Conservation (phyloP, 2,797 vertebrate genomes). For the Manis crassicaudata region DNA sequence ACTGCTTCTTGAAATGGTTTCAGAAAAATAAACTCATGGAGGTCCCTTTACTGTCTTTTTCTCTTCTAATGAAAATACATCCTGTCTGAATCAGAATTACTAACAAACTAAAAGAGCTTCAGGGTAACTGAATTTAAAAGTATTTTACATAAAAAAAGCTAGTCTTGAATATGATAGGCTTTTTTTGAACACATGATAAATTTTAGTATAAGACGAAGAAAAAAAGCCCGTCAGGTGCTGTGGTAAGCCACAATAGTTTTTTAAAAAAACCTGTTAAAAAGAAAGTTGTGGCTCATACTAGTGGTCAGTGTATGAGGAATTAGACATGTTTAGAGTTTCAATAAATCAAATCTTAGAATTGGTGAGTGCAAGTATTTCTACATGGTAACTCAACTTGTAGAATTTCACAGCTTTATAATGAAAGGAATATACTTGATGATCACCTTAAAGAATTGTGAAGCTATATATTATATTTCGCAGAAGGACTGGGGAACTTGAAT, state of each 20-base stretch:
- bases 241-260: slow-evolving; percentile 55
- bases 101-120: slow-evolving; percentile 58
- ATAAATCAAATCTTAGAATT: neutral
- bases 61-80: slow-evolving; percentile 50
- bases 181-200: neutral
- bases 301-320: slow-evolving; percentile 32
- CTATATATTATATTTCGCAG: neutral
- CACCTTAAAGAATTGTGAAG: neutral
- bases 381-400: neutral
- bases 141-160: neutral
- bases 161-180: too few relatives aligned
- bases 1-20: slow-evolving; percentile 51
- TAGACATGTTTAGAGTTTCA: neutral
- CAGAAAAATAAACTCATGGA: slow-evolving; percentile 47
- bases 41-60: slow-evolving; percentile 25
- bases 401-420: neutral
- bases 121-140: slow-evolving; percentile 49
- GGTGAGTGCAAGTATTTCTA: neutral
- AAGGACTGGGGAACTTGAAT: neutral
- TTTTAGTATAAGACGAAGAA: slow-evolving; percentile 14
- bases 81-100: slow-evolving; percentile 54
- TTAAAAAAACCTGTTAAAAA: slow-evolving; percentile 45
- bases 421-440: neutral
- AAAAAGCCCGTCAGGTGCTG: slow-evolving; percentile 39
- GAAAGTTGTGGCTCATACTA: slow-evolving; percentile 52